Percentiles rank a stretch among this genome's conserved stretches.
These are phyloP conservation scores for Invenusta paracnida DNA, from an alignment of 2,888 invertebrate species.

Conservation along the genomic window DNA sequence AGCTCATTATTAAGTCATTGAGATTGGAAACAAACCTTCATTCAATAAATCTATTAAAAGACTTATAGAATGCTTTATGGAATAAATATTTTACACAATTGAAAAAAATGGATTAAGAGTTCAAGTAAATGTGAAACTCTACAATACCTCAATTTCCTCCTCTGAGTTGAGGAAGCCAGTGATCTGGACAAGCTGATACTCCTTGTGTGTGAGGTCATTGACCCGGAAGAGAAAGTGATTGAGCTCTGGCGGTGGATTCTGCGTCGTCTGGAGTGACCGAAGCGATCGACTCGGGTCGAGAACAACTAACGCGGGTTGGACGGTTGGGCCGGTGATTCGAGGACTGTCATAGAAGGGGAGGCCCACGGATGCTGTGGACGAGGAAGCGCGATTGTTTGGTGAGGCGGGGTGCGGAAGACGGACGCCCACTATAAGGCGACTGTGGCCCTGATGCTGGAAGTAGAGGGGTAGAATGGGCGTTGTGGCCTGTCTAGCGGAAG, in stretches of 20 bases:
- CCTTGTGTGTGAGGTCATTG: background rate
- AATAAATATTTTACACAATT: no score
- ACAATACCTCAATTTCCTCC: background rate
- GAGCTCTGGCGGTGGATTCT: background rate
- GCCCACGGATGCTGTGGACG: no score
- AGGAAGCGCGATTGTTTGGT: background rate
- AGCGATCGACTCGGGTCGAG: background rate
- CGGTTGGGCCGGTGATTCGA: background rate
- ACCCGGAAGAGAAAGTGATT: background rate
- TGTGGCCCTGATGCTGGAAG: background rate
- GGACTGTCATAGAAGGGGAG: no score
- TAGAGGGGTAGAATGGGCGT: background rate
- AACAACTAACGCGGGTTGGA: background rate
- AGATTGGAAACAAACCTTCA: no score
- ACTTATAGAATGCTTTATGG: no score
- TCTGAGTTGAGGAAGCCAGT: background rate
- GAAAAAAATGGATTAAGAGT: no score
- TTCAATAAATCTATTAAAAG: no score
- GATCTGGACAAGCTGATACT: background rate
- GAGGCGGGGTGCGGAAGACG: no score
- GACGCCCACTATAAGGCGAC: background rate
- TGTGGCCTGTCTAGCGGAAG: background rate
- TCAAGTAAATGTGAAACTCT: background rate
- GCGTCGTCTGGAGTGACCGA: background rate
- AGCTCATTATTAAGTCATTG: no score